Evolutionary conservation across 1,140 invertebrate species (phyloP), one percentile per base, ranked within the genome.

Genomic region (Nasonia giraulti): DNA sequence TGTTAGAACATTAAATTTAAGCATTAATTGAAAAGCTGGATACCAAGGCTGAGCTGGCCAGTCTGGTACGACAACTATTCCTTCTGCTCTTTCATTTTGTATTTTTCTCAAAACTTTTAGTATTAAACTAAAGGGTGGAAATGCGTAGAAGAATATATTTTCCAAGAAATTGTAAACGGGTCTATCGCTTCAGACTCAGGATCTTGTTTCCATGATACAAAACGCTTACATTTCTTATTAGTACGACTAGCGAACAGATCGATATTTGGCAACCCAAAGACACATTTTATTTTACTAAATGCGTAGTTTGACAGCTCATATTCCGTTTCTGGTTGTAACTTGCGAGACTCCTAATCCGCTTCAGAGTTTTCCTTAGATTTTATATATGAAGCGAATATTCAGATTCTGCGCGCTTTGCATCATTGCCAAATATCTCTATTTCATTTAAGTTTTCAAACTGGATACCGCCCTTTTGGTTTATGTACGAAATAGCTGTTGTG

Each of bases 291-390:
- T 11, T 71, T 33, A 44, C 37, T 80, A 71, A 69, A 71, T 7
- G n/a, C 83, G 2, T 12, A 12, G 4, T 50, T 69, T n/a, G 66
- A 47, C 7, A 86, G 23, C 14, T 83, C 76, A 75, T 80, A 89
- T 86, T 86, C 84, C 47, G 86, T 85, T 77, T 90, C 89, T 4
- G 84, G 76, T 33, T 89, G 83, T 50, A 33, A 11, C 14, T 77
- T 79, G 47, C 88, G 31, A 23, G 89, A 89, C 75, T 87, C 62
- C 44, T 14, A 37, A 80, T 90, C 87, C 17, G 88, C 88, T 50
- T 76, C 86, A 2, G 50, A n/a, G 80, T 90, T 90, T 44, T 91
- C 87, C 17, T 33, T 80, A 23, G 80, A 81, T 44, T 66, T 27
- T 37, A 81, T 71, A 71, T 81, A 80, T 12, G 78, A 50, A 37